phyloP scores from a whole-genome alignment of 2,113 vertebrate species.

The Indicator indicator region DNA sequence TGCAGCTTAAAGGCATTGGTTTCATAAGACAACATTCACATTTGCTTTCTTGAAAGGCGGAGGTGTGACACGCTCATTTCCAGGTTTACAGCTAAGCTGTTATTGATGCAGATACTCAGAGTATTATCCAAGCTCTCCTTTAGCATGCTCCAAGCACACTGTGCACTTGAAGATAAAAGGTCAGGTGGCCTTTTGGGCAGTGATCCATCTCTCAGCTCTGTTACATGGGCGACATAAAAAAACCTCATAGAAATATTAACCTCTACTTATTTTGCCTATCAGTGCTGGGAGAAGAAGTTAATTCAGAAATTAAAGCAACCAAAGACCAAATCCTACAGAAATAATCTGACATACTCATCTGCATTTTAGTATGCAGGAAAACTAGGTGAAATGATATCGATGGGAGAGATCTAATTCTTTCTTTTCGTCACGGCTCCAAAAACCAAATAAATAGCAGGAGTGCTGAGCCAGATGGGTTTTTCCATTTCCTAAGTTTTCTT shows the following conservation, averaged over 20 bases:
- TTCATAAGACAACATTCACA: neutral
- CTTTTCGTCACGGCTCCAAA: neutral
- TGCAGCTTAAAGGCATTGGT: neutral
- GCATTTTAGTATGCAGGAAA: neutral
- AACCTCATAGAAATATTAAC: neutral
- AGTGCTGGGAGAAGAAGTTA: neutral
- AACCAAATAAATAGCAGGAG: neutral
- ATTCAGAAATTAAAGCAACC: neutral
- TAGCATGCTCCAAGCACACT: neutral
- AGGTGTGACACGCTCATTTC: neutral
- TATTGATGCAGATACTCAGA: neutral
- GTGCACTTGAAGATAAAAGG: neutral
- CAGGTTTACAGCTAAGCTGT: neutral
- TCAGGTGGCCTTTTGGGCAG: neutral
- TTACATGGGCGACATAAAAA: neutral
- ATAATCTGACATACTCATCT: neutral
- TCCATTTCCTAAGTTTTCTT: constrained; percentile 12
- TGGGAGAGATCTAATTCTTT: neutral
- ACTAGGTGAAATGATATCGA: neutral
- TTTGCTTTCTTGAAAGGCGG: neutral
- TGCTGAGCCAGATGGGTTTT: neutral
- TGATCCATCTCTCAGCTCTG: neutral
- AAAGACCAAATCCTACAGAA: neutral
- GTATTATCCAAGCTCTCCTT: neutral
- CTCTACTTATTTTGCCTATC: neutral